Evolutionary conservation across 2,888 invertebrate genomes (phyloP).

Genomic region (Torymus texanus): DNA sequence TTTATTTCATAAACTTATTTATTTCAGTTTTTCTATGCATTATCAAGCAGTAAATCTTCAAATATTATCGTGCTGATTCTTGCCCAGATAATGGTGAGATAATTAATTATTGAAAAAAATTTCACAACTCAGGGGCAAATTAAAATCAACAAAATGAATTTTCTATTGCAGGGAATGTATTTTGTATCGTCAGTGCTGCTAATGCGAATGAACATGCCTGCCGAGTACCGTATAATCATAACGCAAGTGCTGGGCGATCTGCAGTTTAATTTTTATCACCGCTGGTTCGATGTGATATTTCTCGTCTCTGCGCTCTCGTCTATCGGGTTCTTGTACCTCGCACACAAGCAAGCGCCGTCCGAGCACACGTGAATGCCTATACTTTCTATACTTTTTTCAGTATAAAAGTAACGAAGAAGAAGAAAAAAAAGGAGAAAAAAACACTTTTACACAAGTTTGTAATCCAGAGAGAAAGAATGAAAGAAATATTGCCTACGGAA

Average conservation of each 20-base stretch:
- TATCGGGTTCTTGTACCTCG: constrained; percentile 95
- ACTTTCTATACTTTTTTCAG: too few species aligned
- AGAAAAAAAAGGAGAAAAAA: too few species aligned
- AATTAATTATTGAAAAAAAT: neutral
- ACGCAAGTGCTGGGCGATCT: constrained; percentile 95
- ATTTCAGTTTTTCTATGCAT: constrained; percentile 98
- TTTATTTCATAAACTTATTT: constrained; percentile 55
- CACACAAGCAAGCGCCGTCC: constrained; percentile 88
- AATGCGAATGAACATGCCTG: constrained; percentile 99
- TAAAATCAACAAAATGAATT: neutral
- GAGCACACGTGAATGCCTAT: constrained; percentile 65
- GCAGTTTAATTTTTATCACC: constrained; percentile 99
- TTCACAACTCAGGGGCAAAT: too few species aligned
- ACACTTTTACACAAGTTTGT: constrained; percentile 2
- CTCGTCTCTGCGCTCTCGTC: constrained; percentile 96
- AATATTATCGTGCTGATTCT: constrained; percentile 97
- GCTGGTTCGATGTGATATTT: constrained; percentile 99
- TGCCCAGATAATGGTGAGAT: constrained; percentile 95
- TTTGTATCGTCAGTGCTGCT: constrained; percentile 98
- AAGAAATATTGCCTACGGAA: constrained; percentile 32
- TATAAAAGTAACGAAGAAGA: too few species aligned
- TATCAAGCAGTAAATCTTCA: constrained; percentile 98
- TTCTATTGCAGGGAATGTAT: constrained; percentile 91
- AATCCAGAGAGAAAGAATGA: neutral
- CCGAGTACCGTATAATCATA: constrained; percentile 95